Conservation (phyloP, 2,113 vertebrate species). For the Odocoileus hemionus region DNA sequence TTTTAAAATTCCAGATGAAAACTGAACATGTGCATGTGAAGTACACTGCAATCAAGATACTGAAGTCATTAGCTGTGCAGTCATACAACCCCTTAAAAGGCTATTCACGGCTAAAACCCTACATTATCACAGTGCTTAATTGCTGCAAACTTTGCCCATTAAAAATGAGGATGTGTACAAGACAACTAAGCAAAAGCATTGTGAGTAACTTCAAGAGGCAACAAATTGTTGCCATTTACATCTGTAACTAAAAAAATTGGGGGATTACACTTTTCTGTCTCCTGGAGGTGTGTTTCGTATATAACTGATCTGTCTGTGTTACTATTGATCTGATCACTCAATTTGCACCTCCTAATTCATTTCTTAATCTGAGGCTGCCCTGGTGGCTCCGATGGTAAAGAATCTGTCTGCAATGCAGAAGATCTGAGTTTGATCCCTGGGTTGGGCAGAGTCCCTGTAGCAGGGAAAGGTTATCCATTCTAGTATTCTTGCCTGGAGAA, state of each 20-base stretch:
- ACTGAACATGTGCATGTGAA: not conserved
- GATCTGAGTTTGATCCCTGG: not conserved
- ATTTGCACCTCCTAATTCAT: not conserved
- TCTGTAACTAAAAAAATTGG: not conserved
- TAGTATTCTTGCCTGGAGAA: not conserved
- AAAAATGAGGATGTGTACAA: not conserved
- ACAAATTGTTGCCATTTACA: not conserved
- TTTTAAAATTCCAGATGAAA: conserved; percentile 35
- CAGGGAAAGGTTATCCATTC: not conserved
- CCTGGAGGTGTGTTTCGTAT: not conserved
- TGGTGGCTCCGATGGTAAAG: not conserved
- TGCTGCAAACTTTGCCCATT: not conserved
- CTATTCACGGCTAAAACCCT: not conserved
- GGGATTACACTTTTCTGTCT: not conserved
- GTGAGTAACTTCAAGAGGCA: not conserved
- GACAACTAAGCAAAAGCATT: not conserved
- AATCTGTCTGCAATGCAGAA: not conserved
- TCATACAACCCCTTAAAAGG: not conserved
- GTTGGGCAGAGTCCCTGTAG: not conserved
- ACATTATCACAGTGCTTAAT: not conserved
- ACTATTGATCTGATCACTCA: not conserved
- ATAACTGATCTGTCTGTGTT: not conserved
- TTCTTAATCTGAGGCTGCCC: not conserved
- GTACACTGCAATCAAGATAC: not conserved
- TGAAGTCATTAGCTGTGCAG: not conserved